Base-by-base conservation (phyloP, 2,888 invertebrate genomes). In the Lypha dubia region DNA sequence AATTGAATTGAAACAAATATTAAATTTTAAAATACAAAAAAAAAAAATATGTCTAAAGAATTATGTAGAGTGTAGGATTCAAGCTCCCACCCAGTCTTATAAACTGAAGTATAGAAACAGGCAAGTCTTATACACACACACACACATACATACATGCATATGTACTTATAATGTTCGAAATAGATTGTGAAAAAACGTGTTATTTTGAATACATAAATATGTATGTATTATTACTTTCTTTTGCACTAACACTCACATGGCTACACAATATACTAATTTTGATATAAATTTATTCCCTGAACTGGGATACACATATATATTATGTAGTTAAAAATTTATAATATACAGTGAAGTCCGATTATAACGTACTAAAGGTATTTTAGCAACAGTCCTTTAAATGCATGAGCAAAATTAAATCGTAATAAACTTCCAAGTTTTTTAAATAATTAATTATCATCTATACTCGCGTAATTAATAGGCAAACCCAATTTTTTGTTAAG, bases 1-100 rank as follows among this genome's bases (percentile, higher is more conserved):
- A 79, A 75, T 83, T 79, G 79, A 79, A 83, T 83, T 79, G 79
- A 68, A 79, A 70, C 63, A 68, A 79, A 82, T 80, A 74, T 80
- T 81, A 73, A 67, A 77, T 73, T 83, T 62, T 49, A 13, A 58
- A 58, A 67, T 56, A 32, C 44, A 56, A 46, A 3, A 60, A 28
- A 17, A 68, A 49, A 35, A 35, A 35, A 68, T n/a, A n/a, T n/a
- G 53, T n/a, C 7, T 8, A n/a, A n/a, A 41, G n/a, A n/a, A 7
- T 5, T 15, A 28, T 62, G 3, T 60, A 11, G 7, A 62, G 65
- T 58, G 49, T 49, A 49, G 28, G 22, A 28, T 44, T 56, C 41
- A 6, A 28, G 28, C 51, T 35, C 22, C 56, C 28, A 7, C 1
- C 13, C 58, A 9, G 22, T 44, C 44, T 44, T 35, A 20, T n/a